A percentile compares a stretch with the other conserved stretches of the same genome.
Evolutionary conservation across 2,113 vertebrate species (phyloP).

Genomic region (Aptenodytes patagonicus): DNA sequence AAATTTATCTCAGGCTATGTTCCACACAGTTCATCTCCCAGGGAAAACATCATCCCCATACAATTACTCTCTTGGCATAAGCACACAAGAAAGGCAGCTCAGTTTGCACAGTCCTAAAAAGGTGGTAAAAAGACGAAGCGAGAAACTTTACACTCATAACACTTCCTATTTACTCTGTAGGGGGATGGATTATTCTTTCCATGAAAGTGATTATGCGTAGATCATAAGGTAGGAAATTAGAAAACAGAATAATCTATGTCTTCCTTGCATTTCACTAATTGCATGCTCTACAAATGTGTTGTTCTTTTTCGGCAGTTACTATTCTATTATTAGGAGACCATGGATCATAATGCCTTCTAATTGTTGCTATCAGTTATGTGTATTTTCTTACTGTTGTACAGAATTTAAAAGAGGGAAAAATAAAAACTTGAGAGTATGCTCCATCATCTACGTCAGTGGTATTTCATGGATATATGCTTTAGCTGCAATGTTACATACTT

Average conservation of each 20-base stretch:
- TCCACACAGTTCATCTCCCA: background rate
- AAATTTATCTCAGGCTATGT: background rate
- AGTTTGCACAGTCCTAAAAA: background rate
- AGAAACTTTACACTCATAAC: background rate
- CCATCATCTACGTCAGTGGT: background rate
- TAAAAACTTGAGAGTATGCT: background rate
- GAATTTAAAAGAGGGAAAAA: background rate
- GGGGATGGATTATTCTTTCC: background rate
- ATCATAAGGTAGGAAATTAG: background rate
- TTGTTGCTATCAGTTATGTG: background rate
- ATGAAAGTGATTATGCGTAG: background rate
- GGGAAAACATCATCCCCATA: background rate
- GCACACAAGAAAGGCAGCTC: background rate
- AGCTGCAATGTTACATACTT: background rate
- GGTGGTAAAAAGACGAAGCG: background rate
- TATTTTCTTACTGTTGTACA: background rate
- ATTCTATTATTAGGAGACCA: background rate
- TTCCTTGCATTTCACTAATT: slow-evolving; percentile 8
- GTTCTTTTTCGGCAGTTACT: background rate
- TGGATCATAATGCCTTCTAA: background rate
- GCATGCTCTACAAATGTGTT: background rate
- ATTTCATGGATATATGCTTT: background rate
- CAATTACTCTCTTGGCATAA: background rate
- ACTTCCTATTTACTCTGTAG: background rate
- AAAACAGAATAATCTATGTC: background rate